Base-by-base conservation (phyloP, 2,888 invertebrate species). In the Polydrusus tereticollis region DNA sequence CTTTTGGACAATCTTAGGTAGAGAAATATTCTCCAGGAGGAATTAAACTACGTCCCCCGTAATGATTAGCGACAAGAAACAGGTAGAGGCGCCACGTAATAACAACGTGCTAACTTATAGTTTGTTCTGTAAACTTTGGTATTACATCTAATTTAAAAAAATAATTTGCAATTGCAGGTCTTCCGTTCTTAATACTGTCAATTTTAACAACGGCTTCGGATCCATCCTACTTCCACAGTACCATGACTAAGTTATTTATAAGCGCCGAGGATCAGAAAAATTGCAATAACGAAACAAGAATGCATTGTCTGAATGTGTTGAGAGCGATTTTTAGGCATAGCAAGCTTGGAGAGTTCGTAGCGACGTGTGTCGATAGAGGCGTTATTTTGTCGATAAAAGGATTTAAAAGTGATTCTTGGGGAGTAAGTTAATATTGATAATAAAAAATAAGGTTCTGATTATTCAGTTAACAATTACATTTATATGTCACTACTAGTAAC, bases 181-280 rank as follows among this genome's bases (percentile, higher is more conserved):
- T 99, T 65, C 98, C 98, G 0, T 98, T 94, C 83, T 93, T 97
- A 88, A 90, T 96, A 77, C 93, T 94, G 88, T 94, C 94, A 0
- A 84, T 96, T 26, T 88, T 96, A 3, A 90, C 91, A 6, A 91
- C 94, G 0, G 94, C 95, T 8, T 66, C 72, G 2, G 71, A 78
- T 23, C 73, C 71, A n/a, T 41, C 62, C 2, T 66, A 73, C 43
- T 78, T 80, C 20, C 74, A 77, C 47, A 33, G 83, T n/a, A 89
- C 90, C 74, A 89, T 93, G 87, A 74, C 76, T 0, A 83, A 84
- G 5, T 84, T 94, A 20, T 82, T 93, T 52, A 74, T 78, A 5
- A 81, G 88, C 67, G 87, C 83, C 2, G 77, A 87, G 23, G 77
- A 85, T 74, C 75, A 79, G 0, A 73, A 80, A n/a, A 72, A 79